A percentile compares a stretch with the other conserved stretches of the same genome.
phyloP scores from a whole-genome alignment of 2,113 vertebrate species.

The Nibea albiflora region DNA sequence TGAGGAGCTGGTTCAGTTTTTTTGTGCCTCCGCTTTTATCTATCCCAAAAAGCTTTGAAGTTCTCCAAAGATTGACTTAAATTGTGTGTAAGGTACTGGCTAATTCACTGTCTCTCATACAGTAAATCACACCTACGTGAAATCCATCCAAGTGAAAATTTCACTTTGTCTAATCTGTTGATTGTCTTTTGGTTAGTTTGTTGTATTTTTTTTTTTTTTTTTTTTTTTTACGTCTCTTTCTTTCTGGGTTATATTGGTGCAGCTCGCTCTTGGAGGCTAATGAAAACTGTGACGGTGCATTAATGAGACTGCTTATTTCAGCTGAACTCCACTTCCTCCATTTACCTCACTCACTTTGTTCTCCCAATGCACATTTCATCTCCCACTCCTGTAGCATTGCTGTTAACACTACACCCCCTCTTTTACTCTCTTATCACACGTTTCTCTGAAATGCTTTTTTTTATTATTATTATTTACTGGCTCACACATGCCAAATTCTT shows the following conservation, averaged over 20 bases:
- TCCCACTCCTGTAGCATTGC: slow-evolving; percentile 43
- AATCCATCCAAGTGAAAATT: slow-evolving; percentile 9
- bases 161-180: slow-evolving; percentile 47
- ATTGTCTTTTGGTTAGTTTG: slow-evolving; percentile 52
- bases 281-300: slow-evolving; percentile 90
- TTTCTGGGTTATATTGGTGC: slow-evolving; percentile 64
- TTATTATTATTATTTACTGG: slow-evolving; percentile 20
- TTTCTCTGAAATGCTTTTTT: slow-evolving; percentile 23
- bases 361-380: slow-evolving; percentile 44
- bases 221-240: slow-evolving; percentile 71
- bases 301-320: slow-evolving; percentile 89
- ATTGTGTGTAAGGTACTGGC: slow-evolving; percentile 22
- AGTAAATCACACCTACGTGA: slow-evolving; percentile 33
- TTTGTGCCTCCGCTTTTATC: slow-evolving; percentile 58
- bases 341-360: slow-evolving; percentile 63
- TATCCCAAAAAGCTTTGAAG: slow-evolving; percentile 64
- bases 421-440: slow-evolving; percentile 41
- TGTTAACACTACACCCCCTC: slow-evolving; percentile 52
- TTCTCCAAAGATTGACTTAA: slow-evolving; percentile 69
- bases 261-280: slow-evolving; percentile 86
- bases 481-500: slow-evolving; percentile 35
- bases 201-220: neutral
- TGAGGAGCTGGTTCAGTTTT: slow-evolving; percentile 18
- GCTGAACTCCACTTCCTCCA: slow-evolving; percentile 74
- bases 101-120: slow-evolving; percentile 24